phyloP scores from a whole-genome alignment of 2,113 vertebrate genomes.

The Gymnocephalus cernua region DNA sequence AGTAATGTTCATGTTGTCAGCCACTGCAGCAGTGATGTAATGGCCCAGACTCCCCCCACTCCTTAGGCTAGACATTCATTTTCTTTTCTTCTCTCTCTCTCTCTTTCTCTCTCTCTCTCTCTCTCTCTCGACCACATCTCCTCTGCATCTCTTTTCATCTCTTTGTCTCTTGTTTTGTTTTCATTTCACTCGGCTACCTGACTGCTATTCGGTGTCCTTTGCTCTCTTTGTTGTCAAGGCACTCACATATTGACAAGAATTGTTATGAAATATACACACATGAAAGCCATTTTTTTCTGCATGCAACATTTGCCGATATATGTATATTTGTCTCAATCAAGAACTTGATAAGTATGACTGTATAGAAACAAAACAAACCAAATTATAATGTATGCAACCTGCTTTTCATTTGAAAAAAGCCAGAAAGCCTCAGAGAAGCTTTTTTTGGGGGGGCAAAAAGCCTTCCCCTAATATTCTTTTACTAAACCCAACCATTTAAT shows the following conservation, averaged over 20 bases:
- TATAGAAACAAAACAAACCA: not conserved
- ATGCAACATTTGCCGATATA: not conserved
- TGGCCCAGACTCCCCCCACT: slow-evolving; percentile 43
- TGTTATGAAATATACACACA: slow-evolving; percentile 5
- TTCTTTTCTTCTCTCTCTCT: slow-evolving; percentile 10
- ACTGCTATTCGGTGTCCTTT: not conserved
- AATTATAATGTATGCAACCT: not conserved
- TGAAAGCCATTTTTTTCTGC: not conserved
- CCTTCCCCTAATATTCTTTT: no score
- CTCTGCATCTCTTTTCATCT: slow-evolving; percentile 37
- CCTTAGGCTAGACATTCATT: slow-evolving; percentile 41
- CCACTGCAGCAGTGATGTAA: slow-evolving; percentile 75
- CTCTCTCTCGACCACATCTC: slow-evolving; percentile 29
- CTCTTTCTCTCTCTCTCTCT: slow-evolving; percentile 22
- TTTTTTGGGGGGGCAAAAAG: no score
- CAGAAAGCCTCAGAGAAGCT: no score
- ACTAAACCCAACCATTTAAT: no score
- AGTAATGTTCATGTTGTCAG: slow-evolving; percentile 51
- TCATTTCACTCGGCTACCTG: not conserved
- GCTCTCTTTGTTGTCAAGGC: not conserved
- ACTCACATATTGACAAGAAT: slow-evolving; percentile 12
- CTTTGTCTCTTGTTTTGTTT: slow-evolving; percentile 32
- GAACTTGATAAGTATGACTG: not conserved
- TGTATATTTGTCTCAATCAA: not conserved
- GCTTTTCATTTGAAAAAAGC: no score